Evolutionary conservation across 2,113 vertebrate genomes (phyloP).

Genomic region (Cyrtonyx montezumae): DNA sequence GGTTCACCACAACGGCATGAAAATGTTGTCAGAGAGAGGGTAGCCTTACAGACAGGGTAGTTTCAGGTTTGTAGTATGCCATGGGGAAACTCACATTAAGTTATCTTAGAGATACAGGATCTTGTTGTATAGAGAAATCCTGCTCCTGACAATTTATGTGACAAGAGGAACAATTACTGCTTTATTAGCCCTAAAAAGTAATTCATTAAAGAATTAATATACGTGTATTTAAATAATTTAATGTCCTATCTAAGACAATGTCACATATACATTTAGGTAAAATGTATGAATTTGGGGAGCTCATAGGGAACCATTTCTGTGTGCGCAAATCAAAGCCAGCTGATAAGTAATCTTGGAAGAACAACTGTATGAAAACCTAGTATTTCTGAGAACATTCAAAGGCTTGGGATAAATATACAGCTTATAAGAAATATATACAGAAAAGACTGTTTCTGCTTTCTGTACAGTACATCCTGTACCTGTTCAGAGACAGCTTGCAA

Average conservation of each 20-base stretch:
- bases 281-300: not conserved
- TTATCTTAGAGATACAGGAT: not conserved
- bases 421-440: not conserved
- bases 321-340: not conserved
- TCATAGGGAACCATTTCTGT: not conserved
- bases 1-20: rapidly evolving
- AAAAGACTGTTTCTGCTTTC: not conserved
- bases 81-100: rapidly evolving
- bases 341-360: not conserved
- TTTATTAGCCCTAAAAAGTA: not conserved
- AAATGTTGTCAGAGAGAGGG: not conserved
- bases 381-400: conserved; percentile 49
- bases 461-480: not conserved
- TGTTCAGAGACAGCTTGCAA: not conserved
- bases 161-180: not conserved
- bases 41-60: not conserved
- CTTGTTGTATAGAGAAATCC: not conserved
- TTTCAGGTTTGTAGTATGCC: not conserved
- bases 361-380: not conserved
- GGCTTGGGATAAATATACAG: conserved; percentile 42
- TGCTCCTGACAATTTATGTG: not conserved
- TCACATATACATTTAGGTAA: not conserved
- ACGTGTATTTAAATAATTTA: not conserved
- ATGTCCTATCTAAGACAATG: not conserved
- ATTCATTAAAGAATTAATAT: not conserved